A percentile compares a stretch with the other conserved stretches of the same genome.
Evolutionary conservation across 2,113 vertebrate genomes (phyloP).

Genomic region (Trichechus manatus): DNA sequence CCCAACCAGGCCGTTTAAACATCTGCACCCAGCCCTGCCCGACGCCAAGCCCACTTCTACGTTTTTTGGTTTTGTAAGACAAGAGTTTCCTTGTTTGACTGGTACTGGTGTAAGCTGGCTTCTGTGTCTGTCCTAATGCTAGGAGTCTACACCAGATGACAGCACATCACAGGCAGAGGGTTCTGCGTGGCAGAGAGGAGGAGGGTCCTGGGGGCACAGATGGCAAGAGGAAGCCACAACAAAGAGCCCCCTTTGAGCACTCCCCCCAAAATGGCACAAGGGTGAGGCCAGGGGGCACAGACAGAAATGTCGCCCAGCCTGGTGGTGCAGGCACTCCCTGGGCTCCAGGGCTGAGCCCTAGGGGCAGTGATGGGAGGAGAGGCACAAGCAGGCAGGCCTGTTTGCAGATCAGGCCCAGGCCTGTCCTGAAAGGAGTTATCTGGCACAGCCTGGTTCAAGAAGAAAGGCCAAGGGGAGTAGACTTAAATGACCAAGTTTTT

Average conservation of each 20-base stretch:
- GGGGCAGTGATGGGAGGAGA: background rate
- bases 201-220: background rate
- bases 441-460: background rate
- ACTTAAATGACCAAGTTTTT: background rate
- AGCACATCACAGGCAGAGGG: background rate
- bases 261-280: background rate
- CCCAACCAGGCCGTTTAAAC: background rate
- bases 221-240: background rate
- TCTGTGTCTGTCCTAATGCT: background rate
- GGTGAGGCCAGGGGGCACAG: background rate
- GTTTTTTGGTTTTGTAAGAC: background rate
- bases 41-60: background rate
- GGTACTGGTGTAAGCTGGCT: background rate
- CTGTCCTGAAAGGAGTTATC: background rate
- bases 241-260: background rate
- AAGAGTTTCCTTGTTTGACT: background rate
- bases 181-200: background rate
- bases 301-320: background rate
- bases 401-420: background rate
- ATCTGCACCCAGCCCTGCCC: background rate
- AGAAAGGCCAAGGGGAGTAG: background rate
- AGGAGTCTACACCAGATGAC: background rate
- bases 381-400: background rate
- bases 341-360: background rate
- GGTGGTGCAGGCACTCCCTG: background rate